These are phyloP conservation scores for Pygmarrhopalites habei DNA, from an alignment of 1,140 invertebrate genomes.

Conservation along the genomic window DNA sequence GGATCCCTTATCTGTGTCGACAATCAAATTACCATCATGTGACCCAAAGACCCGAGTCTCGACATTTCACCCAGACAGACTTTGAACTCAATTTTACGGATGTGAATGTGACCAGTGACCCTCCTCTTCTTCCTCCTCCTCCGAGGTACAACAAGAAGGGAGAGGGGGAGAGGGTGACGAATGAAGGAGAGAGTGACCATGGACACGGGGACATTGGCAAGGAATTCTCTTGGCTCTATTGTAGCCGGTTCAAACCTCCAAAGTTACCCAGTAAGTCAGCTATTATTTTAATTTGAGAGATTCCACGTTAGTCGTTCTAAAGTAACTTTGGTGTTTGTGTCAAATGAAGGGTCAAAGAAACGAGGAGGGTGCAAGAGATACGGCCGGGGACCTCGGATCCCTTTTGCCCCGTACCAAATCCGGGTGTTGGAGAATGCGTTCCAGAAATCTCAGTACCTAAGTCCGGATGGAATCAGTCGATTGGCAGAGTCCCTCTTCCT, in stretches of 20 bases:
- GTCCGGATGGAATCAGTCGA: constrained; percentile 52
- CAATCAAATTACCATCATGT: background rate
- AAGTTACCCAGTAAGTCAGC: constrained; percentile 58
- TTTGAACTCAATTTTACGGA: background rate
- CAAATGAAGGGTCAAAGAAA: constrained; percentile 28
- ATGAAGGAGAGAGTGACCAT: background rate
- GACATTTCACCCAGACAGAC: background rate
- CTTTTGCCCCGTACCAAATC: constrained; percentile 55
- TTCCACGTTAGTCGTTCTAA: background rate
- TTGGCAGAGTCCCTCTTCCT: constrained; percentile 52
- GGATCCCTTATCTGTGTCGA: background rate
- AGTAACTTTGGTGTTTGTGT: background rate
- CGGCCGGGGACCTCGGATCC: constrained; percentile 56
- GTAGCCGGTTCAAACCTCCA: constrained; percentile 65
- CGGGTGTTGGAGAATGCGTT: constrained; percentile 54
- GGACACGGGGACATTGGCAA: background rate
- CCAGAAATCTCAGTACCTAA: constrained; percentile 52
- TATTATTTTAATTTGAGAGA: background rate
- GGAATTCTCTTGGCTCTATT: constrained; percentile 57
- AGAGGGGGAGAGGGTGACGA: background rate
- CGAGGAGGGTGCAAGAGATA: constrained; percentile 45
- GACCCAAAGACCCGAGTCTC: background rate
- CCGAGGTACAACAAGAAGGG: too few relatives aligned
- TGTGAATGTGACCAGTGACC: background rate
- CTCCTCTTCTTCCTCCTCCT: too few relatives aligned